Conservation (phyloP, 2,888 invertebrate genomes). For the Philaethria dido region DNA sequence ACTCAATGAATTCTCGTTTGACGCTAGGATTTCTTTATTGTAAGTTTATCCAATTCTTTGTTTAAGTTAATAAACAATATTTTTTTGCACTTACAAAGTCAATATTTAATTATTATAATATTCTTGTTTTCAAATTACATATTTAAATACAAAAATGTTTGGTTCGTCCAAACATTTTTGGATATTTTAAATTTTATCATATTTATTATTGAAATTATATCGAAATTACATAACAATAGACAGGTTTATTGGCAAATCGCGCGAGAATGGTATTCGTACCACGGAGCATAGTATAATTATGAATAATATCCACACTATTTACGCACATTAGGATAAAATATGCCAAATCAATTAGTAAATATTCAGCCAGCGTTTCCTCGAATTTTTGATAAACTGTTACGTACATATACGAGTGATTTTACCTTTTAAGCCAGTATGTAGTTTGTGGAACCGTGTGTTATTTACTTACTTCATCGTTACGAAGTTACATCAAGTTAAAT, state of each 20-base stretch:
- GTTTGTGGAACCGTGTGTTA: conserved; percentile 33
- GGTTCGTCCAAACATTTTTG: not conserved
- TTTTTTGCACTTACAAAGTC: not conserved
- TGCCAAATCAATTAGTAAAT: conserved; percentile 44
- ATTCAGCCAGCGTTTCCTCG: conserved; percentile 39
- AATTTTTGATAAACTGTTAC: conserved; percentile 45
- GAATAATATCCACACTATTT: conserved; percentile 38
- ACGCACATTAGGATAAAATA: conserved; percentile 45
- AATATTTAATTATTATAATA: not conserved
- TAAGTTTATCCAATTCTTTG: conserved; percentile 14
- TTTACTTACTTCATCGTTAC: conserved; percentile 66
- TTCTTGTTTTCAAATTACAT: no score
- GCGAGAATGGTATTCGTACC: conserved; percentile 47
- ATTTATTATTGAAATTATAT: conserved; percentile 51
- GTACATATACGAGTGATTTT: conserved; percentile 25
- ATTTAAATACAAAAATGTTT: no score
- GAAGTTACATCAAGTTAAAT: conserved; percentile 75
- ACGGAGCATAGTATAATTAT: conserved; percentile 23
- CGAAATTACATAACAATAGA: conserved; percentile 65
- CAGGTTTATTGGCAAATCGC: conserved; percentile 61
- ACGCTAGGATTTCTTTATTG: conserved; percentile 26
- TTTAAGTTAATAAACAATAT: not conserved
- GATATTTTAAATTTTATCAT: not conserved
- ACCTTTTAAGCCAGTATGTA: conserved; percentile 29
- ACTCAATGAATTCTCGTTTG: conserved; percentile 30